Evolutionary conservation across 2,113 vertebrate genomes (phyloP).

Genomic region (Calonectris borealis): DNA sequence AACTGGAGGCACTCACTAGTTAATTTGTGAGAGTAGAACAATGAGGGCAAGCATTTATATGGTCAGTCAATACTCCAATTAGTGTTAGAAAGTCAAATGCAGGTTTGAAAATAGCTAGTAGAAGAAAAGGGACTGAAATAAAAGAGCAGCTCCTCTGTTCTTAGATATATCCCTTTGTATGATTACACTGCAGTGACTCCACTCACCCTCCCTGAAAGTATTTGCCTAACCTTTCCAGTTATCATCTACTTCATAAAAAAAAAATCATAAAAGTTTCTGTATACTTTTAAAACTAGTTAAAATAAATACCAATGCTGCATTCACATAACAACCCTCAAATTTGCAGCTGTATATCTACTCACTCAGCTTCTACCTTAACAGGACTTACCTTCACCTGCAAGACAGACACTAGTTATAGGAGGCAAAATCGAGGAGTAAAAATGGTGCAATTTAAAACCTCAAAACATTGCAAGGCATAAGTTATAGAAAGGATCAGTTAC

Average conservation of each 20-base stretch:
- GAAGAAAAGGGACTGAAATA: constrained; percentile 15
- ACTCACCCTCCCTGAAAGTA: neutral
- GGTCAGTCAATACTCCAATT: constrained; percentile 62
- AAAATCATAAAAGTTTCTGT: neutral
- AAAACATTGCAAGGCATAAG: neutral
- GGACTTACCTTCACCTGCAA: neutral
- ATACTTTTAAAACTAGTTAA: neutral
- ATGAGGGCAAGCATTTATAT: constrained; percentile 49
- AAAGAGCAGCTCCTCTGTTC: neutral
- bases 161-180: neutral
- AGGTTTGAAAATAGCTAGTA: neutral
- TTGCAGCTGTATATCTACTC: neutral
- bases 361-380: neutral
- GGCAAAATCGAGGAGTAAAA: neutral
- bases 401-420: neutral
- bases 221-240: neutral
- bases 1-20: constrained; percentile 56
- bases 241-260: neutral
- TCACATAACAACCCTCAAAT: neutral
- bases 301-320: neutral
- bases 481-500: neutral
- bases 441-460: neutral
- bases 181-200: neutral
- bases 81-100: constrained; percentile 55
- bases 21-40: constrained; percentile 66